Percentiles rank a stretch among this genome's conserved stretches.
Conservation (phyloP, 2,797 vertebrate genomes). For the Coracias cyanogaster region DNA sequence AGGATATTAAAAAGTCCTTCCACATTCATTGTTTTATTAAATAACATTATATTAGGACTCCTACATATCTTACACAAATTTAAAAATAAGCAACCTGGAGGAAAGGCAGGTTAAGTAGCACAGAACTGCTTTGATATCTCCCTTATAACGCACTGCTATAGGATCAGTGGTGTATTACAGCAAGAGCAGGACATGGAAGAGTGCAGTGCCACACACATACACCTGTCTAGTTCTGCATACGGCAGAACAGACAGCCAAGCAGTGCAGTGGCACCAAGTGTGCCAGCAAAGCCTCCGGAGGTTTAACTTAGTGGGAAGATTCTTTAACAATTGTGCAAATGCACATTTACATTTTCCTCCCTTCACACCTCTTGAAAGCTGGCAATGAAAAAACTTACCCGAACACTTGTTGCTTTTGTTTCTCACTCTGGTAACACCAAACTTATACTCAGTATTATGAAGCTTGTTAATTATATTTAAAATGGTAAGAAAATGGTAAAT, state of each 20-base stretch:
- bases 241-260: background rate
- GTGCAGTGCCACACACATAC: background rate
- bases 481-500: background rate
- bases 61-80: background rate
- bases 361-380: background rate
- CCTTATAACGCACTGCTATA: accelerated
- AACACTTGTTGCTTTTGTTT: background rate
- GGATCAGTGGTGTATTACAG: background rate
- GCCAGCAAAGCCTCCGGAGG: background rate
- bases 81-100: background rate
- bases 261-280: background rate
- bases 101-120: background rate
- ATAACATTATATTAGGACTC: background rate
- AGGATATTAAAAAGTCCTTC: background rate
- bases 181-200: accelerated
- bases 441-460: background rate
- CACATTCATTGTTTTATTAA: background rate
- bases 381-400: background rate
- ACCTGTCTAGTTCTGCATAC: background rate
- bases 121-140: background rate
- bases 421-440: background rate
- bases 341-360: background rate
- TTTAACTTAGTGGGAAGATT: background rate
- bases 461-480: background rate
- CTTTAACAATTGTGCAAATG: background rate